These are phyloP conservation scores for Drosophila algonquin DNA, from an alignment of 2,888 invertebrate species.

Conservation along the genomic window DNA sequence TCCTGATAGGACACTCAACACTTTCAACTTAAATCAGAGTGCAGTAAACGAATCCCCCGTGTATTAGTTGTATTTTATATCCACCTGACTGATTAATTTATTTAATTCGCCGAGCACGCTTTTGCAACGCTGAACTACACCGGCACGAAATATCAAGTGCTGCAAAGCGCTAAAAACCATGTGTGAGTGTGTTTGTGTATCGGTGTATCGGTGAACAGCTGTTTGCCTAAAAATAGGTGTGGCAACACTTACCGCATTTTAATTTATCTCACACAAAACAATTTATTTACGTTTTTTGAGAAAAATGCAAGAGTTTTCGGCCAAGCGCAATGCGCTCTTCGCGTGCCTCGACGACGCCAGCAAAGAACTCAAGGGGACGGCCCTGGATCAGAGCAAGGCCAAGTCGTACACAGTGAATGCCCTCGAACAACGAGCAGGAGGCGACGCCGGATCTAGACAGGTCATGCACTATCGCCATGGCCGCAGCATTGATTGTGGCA, in stretches of 20 bases:
- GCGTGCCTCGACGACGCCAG: slow-evolving; percentile 88
- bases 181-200: neutral
- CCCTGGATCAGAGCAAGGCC: slow-evolving; percentile 77
- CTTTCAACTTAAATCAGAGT: neutral
- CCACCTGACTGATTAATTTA: slow-evolving; percentile 28
- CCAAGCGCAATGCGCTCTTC: slow-evolving; percentile 89
- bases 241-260: slow-evolving; percentile 28
- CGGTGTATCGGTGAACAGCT: slow-evolving; percentile 24
- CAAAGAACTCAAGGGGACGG: slow-evolving; percentile 84
- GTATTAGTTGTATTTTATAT: slow-evolving; percentile 26
- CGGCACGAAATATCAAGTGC: slow-evolving; percentile 48
- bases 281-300: neutral
- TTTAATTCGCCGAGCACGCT: slow-evolving; percentile 35
- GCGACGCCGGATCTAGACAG: slow-evolving; percentile 30
- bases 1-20: neutral
- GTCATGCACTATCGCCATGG: slow-evolving; percentile 71
- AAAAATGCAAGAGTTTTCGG: slow-evolving; percentile 84
- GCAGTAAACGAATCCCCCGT: slow-evolving; percentile 7
- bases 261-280: slow-evolving; percentile 12
- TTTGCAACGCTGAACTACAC: slow-evolving; percentile 42
- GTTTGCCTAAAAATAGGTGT: slow-evolving; percentile 18
- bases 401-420: slow-evolving; percentile 76
- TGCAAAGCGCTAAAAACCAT: neutral
- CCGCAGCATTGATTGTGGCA: slow-evolving; percentile 35
- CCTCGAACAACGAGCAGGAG: slow-evolving; percentile 83